Percentiles rank a stretch among this genome's conserved stretches.
These are phyloP conservation scores for Andrena hattorfiana DNA, from an alignment of 2,888 invertebrate genomes.

Conservation along the genomic window DNA sequence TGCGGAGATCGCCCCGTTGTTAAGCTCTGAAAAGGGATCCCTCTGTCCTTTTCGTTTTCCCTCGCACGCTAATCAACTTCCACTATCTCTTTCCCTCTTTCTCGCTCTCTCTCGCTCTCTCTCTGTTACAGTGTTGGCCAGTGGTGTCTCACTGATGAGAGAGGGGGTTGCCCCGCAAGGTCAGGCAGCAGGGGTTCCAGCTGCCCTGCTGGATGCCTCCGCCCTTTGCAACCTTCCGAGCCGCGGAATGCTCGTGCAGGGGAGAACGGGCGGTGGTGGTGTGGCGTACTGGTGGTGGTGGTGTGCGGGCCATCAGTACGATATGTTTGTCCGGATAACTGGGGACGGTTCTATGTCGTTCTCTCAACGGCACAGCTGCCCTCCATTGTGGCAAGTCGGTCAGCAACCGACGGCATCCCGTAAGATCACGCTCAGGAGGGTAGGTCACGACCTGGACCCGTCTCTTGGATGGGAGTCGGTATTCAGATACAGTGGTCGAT, in stretches of 20 bases:
- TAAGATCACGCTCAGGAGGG: constrained; percentile 86
- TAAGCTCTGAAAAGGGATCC: constrained; percentile 42
- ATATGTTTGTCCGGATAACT: constrained; percentile 77
- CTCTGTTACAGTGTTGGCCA: constrained; percentile 82
- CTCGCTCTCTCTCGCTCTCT: constrained; percentile 74
- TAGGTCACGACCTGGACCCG: background rate
- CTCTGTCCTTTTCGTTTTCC: constrained; percentile 35
- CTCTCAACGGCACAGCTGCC: constrained; percentile 86
- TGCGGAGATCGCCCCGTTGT: constrained; percentile 50
- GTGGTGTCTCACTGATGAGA: constrained; percentile 82
- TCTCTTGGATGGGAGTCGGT: background rate
- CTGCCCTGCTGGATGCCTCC: constrained; percentile 78
- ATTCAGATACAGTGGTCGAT: background rate
- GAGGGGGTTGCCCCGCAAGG: constrained; percentile 79
- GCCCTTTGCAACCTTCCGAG: constrained; percentile 74
- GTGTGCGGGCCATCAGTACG: constrained; percentile 71
- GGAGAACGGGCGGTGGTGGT: constrained; percentile 63
- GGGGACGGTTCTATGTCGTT: constrained; percentile 71
- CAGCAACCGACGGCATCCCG: constrained; percentile 89
- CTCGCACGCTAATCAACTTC: constrained; percentile 30
- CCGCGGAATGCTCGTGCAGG: constrained; percentile 71
- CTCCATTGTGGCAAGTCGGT: constrained; percentile 89
- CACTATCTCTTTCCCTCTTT: constrained; percentile 37
- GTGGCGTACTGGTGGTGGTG: constrained; percentile 46
- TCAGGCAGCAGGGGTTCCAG: constrained; percentile 76